Conservation (phyloP, 2,113 vertebrate genomes). For the Heloderma charlesbogerti region DNA sequence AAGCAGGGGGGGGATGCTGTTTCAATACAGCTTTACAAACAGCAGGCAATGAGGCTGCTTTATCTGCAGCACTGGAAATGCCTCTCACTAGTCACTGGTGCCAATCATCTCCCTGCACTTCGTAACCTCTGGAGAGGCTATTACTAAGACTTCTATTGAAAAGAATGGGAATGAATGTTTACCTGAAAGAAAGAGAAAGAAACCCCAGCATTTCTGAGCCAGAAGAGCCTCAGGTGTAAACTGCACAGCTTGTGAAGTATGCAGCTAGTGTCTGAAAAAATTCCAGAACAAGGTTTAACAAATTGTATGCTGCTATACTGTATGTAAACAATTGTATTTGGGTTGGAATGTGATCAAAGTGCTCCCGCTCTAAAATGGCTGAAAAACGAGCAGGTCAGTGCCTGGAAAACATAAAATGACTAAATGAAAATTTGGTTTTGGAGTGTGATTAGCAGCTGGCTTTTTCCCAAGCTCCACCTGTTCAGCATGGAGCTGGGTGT, state of each 20-base stretch:
- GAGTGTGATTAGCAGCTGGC: slow-evolving; percentile 39
- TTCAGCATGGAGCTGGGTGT: slow-evolving; percentile 8
- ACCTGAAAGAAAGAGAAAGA: slow-evolving; percentile 46
- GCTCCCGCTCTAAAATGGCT: slow-evolving; percentile 53
- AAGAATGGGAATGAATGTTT: slow-evolving; percentile 52
- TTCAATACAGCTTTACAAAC: slow-evolving; percentile 70
- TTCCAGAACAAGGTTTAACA: slow-evolving; percentile 50
- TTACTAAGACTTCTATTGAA: slow-evolving; percentile 56
- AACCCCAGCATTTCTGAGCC: slow-evolving; percentile 50
- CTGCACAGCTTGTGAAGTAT: slow-evolving; percentile 52
- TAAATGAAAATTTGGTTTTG: slow-evolving; percentile 33
- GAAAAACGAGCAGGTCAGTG: slow-evolving; percentile 63
- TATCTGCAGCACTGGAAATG: slow-evolving; percentile 49
- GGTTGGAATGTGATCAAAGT: slow-evolving; percentile 72
- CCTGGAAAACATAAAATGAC: slow-evolving; percentile 45
- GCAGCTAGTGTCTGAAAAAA: slow-evolving; percentile 44
- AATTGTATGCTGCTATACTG: slow-evolving; percentile 30
- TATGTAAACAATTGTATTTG: slow-evolving; percentile 61
- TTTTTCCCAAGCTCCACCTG: slow-evolving; percentile 55
- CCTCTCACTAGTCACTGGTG: slow-evolving; percentile 46
- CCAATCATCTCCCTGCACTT: slow-evolving; percentile 48
- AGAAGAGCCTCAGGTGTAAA: slow-evolving; percentile 53
- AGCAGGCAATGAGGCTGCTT: slow-evolving; percentile 50
- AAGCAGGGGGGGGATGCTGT: slow-evolving; percentile 3
- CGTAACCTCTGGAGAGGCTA: slow-evolving; percentile 55